Base-by-base conservation (phyloP, 2,888 invertebrate species). In the Ypsolopha sequella region DNA sequence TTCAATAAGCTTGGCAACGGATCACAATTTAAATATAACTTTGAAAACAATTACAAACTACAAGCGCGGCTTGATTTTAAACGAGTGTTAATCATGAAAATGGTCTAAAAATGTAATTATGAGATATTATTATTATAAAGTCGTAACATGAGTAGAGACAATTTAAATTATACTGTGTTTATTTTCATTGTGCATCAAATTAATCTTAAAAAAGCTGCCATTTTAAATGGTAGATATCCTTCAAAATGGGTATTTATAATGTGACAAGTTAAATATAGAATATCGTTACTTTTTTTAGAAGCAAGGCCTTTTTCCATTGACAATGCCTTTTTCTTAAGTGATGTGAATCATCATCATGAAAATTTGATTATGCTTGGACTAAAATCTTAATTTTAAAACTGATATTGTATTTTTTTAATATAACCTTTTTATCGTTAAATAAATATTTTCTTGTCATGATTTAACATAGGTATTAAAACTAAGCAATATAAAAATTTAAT, bases 371-470 rank as follows among this genome's bases (percentile, higher is more conserved):
- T 43, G 43, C 43, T 43, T 13, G 7, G 43, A 43, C 24, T 43
- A 13, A 43, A 13, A 43, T 43, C 4, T 43, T 13, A 14, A 14
- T 13, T 14, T 13, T 43, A 8, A 41, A 41, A 6, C 7, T 43
- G 2, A 43, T 13, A 8, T 43, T 13, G 6, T 43, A 13, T 8
- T 14, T 43, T 14, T 13, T 43, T 43, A 13, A 41, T 43, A 43
- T 43, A 14, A 8, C 6, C 14, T 13, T 47, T 36, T 11, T 7
- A 13, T 36, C 36, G 36, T 7, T 72, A 68, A 24, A 68, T 72
- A 76, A 79, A 79, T 75, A 80, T 80, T 78, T 76, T 78, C 76
- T 77, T 84, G 81, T 84, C 82, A 82, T 82, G 82, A 76, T 78
- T 73, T 60, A 80, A 82, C 74, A 63, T 68, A n/a, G n/a, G n/a